Conservation (phyloP, 2,888 invertebrate genomes). For the Chloroclystis v-ata region DNA sequence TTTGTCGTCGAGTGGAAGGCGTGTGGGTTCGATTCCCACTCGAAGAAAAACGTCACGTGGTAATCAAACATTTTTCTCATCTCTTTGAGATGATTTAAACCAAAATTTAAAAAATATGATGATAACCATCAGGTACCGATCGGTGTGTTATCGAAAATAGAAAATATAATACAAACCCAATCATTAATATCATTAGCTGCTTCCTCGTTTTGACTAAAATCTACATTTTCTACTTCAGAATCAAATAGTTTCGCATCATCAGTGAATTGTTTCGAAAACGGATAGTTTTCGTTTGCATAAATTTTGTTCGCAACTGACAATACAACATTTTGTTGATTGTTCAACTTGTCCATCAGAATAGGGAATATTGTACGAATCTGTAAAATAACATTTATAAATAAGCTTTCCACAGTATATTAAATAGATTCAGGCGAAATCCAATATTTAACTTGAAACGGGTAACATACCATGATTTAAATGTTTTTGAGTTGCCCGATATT, state of each 20-base stretch:
- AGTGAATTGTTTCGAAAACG: conserved; percentile 25
- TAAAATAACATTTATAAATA: conserved; percentile 9
- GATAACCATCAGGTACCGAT: no score
- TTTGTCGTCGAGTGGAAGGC: no score
- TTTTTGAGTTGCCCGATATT: no score
- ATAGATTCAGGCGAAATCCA: no score
- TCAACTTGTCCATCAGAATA: conserved; percentile 19
- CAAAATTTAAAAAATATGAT: no score
- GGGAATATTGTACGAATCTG: conserved; percentile 34
- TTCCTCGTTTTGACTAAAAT: conserved; percentile 31
- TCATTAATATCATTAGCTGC: conserved; percentile 41
- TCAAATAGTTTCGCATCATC: conserved; percentile 27
- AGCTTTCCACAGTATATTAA: not conserved
- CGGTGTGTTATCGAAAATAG: not conserved
- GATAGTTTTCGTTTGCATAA: conserved; percentile 25
- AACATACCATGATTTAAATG: no score
- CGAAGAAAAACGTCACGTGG: no score
- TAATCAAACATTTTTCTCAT: no score
- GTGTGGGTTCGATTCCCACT: no score
- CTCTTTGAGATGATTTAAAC: no score
- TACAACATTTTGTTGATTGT: conserved; percentile 27
- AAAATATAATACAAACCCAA: conserved; percentile 35
- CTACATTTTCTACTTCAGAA: conserved; percentile 32
- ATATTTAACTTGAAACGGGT: no score
- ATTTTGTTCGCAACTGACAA: conserved; percentile 32